Percentiles rank a stretch among this genome's conserved stretches.
Conservation (phyloP, 2,888 invertebrate genomes). For the Ormyrus pomaceus region DNA sequence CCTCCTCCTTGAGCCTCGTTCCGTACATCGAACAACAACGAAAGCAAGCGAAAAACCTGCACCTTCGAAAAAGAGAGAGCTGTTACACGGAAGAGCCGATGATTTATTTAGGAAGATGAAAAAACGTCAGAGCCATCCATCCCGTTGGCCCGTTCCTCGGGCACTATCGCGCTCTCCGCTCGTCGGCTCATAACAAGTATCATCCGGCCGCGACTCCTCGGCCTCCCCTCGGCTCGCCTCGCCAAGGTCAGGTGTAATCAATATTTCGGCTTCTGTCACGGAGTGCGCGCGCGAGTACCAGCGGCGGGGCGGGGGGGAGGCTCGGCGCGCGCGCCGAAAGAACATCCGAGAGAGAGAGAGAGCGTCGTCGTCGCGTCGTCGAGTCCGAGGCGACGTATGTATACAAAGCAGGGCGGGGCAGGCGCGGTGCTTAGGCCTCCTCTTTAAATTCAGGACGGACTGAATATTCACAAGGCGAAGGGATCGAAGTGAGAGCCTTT, state of each 20-base stretch:
- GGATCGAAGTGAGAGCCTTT: neutral
- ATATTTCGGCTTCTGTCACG: constrained; percentile 55
- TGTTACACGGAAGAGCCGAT: neutral
- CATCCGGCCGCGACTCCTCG: constrained; percentile 13
- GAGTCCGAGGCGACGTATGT: neutral
- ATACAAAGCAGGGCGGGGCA: constrained; percentile 8
- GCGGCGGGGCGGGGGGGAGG: neutral
- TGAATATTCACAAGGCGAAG: constrained; percentile 30
- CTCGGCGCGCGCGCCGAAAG: neutral
- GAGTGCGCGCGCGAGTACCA: constrained; percentile 18
- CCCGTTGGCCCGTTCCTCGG: neutral
- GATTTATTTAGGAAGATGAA: neutral
- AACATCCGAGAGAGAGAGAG: neutral
- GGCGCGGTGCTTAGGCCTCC: constrained; percentile 31
- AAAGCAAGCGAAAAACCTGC: no score
- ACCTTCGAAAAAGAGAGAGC: no score
- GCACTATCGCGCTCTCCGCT: neutral
- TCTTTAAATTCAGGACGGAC: constrained; percentile 42
- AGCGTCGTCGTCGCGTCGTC: neutral
- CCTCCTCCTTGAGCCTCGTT: no score
- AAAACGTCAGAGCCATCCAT: neutral
- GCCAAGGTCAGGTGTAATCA: constrained; percentile 58
- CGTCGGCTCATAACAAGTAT: constrained; percentile 31
- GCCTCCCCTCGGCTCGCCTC: neutral
- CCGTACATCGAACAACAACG: no score